Conservation (phyloP, 2,113 vertebrate species). For the Tichodroma muraria region DNA sequence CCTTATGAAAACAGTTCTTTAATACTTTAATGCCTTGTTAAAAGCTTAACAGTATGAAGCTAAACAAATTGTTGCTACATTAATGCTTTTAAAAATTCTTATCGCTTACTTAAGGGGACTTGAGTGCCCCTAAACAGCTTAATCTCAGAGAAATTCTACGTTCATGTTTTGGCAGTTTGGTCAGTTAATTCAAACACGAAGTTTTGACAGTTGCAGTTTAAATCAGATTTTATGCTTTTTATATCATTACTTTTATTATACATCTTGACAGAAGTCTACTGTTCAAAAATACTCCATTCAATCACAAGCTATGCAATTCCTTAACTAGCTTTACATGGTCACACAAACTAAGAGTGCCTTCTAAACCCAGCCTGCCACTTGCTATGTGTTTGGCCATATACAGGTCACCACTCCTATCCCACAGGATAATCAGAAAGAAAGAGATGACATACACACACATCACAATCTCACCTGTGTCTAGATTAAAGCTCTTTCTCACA, state of each 20-base stretch:
- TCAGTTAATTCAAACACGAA: not conserved
- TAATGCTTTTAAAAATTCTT: not conserved
- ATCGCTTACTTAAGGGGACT: not conserved
- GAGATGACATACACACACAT: not conserved
- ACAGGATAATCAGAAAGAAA: not conserved
- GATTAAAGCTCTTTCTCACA: slow-evolving; percentile 68
- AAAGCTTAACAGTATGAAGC: not conserved
- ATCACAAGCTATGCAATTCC: not conserved
- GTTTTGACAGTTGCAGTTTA: not conserved
- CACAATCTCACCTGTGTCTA: slow-evolving; percentile 68
- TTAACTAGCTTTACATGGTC: not conserved
- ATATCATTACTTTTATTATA: not conserved
- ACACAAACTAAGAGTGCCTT: not conserved
- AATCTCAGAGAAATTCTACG: not conserved
- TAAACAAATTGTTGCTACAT: not conserved
- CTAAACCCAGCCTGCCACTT: not conserved
- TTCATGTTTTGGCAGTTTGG: not conserved
- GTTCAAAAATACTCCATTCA: not conserved
- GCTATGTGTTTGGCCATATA: too few species aligned
- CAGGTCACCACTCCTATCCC: not conserved
- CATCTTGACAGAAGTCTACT: not conserved
- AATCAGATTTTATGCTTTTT: not conserved
- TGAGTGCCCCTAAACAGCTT: not conserved
- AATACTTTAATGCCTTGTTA: not conserved
- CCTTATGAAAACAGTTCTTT: not conserved